Evolutionary conservation across 2,888 invertebrate species (phyloP), one percentile per base, ranked within the genome.

Genomic region (Gonocerus acuteangulatus): DNA sequence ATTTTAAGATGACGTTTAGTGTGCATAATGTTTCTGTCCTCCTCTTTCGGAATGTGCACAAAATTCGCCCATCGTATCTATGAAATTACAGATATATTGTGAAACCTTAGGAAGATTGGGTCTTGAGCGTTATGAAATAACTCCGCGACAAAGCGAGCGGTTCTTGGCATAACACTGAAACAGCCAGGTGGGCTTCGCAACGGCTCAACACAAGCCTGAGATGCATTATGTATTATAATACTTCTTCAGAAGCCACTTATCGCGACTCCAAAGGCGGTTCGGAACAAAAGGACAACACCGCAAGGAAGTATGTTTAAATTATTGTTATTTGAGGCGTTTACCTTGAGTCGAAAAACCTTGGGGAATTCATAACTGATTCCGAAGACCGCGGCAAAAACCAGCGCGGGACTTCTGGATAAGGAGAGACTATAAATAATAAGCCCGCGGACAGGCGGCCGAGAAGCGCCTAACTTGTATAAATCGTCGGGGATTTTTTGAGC

Each of bases 341-440:
- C 39, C 52, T 36, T 4, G 21, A 22, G 22, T 15, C 1, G 39
- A 15, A 39, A 39, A 22, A 52, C 18, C 49, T 1, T 1, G 21
- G 39, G 52, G 52, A 52, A 52, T 52, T 52, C 52, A 52, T 52
- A 52, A 52, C 52, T 52, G 39, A 52, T 52, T 52, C 36, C 13
- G 32, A 23, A 34, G 27, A 2, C 47, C n/a, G n/a, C 18, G 27
- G 16, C 52, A 39, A 39, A 36, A 34, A 52, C 27, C 9, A 27
- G 4, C 27, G 4, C 27, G 27, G n/a, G n/a, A 4, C 23, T 52
- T 19, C 52, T 34, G 19, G 21, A 32, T 32, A 52, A 52, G 52
- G 52, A n/a, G n/a, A 32, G 16, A 36, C 52, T 36, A 52, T 52
- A 52, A 52, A 52, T 52, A 52, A 52, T 52, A 52, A 36, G 52